Evolutionary conservation across 64 coral and sea anemone species (phyloP).

Genomic region (Stylophora pistillata): DNA sequence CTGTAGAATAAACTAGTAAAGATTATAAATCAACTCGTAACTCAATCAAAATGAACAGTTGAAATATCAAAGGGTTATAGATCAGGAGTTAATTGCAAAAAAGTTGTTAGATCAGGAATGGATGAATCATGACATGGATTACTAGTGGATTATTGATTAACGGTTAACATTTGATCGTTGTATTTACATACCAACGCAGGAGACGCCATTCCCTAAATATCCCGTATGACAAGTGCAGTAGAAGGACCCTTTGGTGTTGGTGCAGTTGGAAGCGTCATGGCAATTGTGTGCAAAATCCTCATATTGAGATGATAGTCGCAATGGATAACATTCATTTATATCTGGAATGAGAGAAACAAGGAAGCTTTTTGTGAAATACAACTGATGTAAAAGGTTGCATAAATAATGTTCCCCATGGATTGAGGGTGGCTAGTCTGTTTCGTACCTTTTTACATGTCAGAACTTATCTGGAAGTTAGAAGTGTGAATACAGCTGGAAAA

Average conservation of each 20-base stretch:
- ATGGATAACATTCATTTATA: constrained; percentile 25
- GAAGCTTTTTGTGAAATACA: too few species aligned
- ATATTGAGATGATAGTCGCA: neutral
- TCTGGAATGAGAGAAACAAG: neutral
- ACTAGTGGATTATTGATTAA: too few species aligned
- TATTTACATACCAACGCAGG: neutral
- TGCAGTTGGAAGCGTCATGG: constrained; percentile 66
- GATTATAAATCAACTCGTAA: neutral
- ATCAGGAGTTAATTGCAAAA: neutral
- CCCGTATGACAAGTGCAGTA: constrained; percentile 80
- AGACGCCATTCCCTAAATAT: constrained; percentile 80
- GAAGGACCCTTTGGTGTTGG: constrained; percentile 85
- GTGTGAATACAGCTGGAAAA: too few species aligned
- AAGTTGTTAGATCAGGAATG: neutral
- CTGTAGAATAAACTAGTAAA: neutral
- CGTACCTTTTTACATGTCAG: too few species aligned
- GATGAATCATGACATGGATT: too few species aligned
- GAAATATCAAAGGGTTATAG: neutral
- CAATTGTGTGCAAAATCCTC: constrained; percentile 70
- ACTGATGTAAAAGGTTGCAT: too few species aligned
- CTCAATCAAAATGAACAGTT: neutral
- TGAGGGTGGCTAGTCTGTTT: too few species aligned
- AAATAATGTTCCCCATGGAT: too few species aligned
- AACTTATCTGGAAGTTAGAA: too few species aligned
- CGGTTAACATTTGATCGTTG: neutral